Conservation (phyloP, 2,113 vertebrate species). For the Mustela lutreola region DNA sequence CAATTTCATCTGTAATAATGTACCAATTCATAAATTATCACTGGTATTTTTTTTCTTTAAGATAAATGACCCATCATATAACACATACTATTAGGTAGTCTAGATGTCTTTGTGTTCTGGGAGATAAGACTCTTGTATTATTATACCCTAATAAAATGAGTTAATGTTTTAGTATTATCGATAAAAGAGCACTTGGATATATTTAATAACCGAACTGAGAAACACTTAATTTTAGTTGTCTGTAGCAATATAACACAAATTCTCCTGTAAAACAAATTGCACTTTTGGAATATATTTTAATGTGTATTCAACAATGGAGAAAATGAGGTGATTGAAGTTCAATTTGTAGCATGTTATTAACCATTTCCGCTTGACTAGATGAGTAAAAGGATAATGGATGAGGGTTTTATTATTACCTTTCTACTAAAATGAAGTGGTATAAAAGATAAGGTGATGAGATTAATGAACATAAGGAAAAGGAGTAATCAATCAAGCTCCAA, state of each 20-base stretch:
- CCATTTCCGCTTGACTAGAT: constrained; percentile 98
- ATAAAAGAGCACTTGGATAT: constrained; percentile 91
- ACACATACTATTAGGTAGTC: constrained; percentile 87
- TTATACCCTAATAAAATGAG: constrained; percentile 90
- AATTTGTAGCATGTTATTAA: constrained; percentile 99
- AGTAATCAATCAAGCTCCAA: constrained; percentile 97
- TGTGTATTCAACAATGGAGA: constrained; percentile 92
- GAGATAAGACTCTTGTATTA: constrained; percentile 90
- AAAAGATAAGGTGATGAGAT: constrained; percentile 99
- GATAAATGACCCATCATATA: constrained; percentile 89
- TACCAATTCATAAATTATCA: constrained; percentile 89
- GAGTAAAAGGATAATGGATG: constrained; percentile 99
- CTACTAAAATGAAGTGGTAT: constrained; percentile 99
- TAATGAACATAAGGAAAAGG: constrained; percentile 98
- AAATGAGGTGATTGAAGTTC: constrained; percentile 99
- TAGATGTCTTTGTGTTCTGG: constrained; percentile 89
- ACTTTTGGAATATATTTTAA: constrained; percentile 92
- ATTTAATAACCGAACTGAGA: constrained; percentile 91
- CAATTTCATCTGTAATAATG: constrained; percentile 88
- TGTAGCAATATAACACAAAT: constrained; percentile 91
- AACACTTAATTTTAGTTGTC: constrained; percentile 91
- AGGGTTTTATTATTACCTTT: constrained; percentile 99
- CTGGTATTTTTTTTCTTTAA: constrained; percentile 83
- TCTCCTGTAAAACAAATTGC: constrained; percentile 92
- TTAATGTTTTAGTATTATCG: constrained; percentile 91